phyloP scores from a whole-genome alignment of 1,140 invertebrate genomes.

The Euwallacea fornicatus region DNA sequence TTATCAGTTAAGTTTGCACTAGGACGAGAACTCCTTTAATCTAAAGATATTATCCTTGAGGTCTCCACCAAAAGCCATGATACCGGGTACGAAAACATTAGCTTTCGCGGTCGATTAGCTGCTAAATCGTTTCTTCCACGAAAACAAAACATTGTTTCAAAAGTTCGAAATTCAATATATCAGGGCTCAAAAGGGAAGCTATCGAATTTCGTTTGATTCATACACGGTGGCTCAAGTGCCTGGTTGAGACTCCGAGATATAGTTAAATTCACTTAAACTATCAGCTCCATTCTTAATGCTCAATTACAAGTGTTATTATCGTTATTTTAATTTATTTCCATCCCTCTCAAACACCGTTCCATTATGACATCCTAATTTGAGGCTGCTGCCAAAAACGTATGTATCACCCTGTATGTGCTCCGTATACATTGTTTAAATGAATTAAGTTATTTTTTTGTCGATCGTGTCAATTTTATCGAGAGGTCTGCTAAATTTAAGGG shows the following conservation, averaged over 20 bases:
- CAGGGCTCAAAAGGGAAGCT: neutral
- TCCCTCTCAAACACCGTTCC: too few species aligned
- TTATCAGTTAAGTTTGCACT: too few species aligned
- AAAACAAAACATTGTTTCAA: constrained; percentile 26
- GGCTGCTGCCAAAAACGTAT: neutral
- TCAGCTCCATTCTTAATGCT: too few species aligned
- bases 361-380: neutral
- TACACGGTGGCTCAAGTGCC: neutral
- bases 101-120: constrained; percentile 21
- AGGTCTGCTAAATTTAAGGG: constrained; percentile 13
- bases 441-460: constrained; percentile 8
- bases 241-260: too few species aligned
- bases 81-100: too few species aligned
- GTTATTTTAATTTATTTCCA: too few species aligned
- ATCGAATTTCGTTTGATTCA: neutral
- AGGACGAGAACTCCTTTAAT: too few species aligned
- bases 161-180: constrained; percentile 17
- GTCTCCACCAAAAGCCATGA: too few species aligned
- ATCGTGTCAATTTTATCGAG: constrained; percentile 2
- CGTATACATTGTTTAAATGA: constrained; percentile 11
- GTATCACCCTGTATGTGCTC: constrained; percentile 1
- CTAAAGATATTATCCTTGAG: too few species aligned
- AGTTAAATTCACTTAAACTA: too few species aligned
- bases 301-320: too few species aligned
- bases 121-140: constrained; percentile 23